A percentile compares a stretch with the other conserved stretches of the same genome.
Evolutionary conservation across 2,113 vertebrate species (phyloP).

Genomic region (Saccopteryx bilineata): DNA sequence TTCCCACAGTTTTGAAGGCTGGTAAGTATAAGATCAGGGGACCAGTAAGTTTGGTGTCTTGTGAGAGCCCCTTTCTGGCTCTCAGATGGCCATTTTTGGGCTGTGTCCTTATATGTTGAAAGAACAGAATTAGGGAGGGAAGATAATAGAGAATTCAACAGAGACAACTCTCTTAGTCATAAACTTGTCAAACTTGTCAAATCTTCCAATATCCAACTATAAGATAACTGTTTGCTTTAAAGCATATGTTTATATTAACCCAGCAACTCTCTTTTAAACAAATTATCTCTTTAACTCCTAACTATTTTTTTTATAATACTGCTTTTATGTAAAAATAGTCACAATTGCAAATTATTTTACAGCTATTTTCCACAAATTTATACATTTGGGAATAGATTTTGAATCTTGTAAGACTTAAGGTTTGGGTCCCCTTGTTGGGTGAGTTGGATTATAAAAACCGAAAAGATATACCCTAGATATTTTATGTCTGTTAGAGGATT

Average conservation of each 20-base stretch:
- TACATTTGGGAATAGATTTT: background rate
- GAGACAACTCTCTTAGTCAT: background rate
- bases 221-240: background rate
- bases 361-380: slow-evolving; percentile 8
- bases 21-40: background rate
- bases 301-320: background rate
- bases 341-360: background rate
- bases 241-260: background rate
- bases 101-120: background rate
- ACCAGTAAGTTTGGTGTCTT: background rate
- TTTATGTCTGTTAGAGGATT: background rate
- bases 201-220: background rate
- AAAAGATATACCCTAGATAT: background rate
- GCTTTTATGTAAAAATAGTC: background rate
- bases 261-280: background rate
- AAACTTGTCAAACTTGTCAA: background rate
- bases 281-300: background rate
- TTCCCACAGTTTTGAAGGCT: background rate
- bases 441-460: background rate
- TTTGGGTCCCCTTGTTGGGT: background rate
- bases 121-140: background rate
- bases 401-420: background rate
- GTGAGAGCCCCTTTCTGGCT: background rate
- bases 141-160: background rate
- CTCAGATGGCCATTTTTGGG: background rate